These are phyloP conservation scores for Coenobita brevimanus DNA, from an alignment of 1,140 invertebrate species.

Conservation along the genomic window DNA sequence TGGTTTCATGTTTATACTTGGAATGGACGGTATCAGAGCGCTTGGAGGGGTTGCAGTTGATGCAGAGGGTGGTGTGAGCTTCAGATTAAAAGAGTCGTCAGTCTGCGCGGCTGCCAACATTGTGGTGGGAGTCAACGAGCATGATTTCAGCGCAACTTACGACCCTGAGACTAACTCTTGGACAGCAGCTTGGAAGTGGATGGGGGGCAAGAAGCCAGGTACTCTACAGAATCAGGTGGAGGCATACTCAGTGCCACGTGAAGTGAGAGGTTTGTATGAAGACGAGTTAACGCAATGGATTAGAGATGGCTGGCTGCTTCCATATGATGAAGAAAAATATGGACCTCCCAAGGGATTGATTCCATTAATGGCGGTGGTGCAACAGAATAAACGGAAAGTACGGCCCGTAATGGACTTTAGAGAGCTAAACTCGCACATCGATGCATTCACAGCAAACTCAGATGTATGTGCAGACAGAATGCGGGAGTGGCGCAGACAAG, in stretches of 20 bases:
- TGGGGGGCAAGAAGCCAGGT: neutral
- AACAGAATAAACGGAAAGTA: constrained; percentile 34
- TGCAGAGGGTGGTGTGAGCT: neutral
- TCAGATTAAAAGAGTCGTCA: neutral
- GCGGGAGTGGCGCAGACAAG: constrained; percentile 3
- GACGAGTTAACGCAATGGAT: neutral
- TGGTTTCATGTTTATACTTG: neutral
- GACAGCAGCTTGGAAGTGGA: constrained; percentile 40
- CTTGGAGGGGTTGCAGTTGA: neutral
- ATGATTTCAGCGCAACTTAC: constrained; percentile 13
- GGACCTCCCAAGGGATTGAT: constrained; percentile 23
- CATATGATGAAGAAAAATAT: neutral
- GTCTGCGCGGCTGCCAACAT: neutral
- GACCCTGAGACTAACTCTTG: neutral
- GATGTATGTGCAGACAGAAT: constrained; percentile 31
- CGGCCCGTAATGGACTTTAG: constrained; percentile 7
- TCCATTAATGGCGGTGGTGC: constrained; percentile 32
- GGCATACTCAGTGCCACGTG: neutral
- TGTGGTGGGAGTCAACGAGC: constrained; percentile 7
- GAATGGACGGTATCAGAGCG: neutral
- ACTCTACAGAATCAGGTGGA: constrained; percentile 1
- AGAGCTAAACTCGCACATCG: constrained; percentile 11
- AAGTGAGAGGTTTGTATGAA: constrained; percentile 11
- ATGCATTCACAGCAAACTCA: constrained; percentile 13
- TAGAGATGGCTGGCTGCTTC: constrained; percentile 37